phyloP scores from a whole-genome alignment of 2,113 vertebrate species.

The Aspiorhynchus laticeps region DNA sequence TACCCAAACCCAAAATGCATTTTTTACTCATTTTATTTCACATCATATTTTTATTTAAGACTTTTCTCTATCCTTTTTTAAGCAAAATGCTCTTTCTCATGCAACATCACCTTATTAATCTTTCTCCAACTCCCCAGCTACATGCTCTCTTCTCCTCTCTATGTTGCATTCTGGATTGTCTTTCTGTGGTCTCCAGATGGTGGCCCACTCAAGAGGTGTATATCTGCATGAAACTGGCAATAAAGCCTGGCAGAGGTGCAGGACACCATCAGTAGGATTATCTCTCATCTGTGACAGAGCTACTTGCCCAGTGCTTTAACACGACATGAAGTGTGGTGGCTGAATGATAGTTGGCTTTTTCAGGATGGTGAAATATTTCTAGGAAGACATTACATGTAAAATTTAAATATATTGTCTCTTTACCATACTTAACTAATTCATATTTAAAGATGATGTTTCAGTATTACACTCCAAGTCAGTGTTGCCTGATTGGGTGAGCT shows the following conservation, averaged over 20 bases:
- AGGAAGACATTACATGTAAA: background rate
- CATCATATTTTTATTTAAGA: background rate
- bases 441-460: background rate
- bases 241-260: constrained; percentile 14
- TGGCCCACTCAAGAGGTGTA: constrained; percentile 9
- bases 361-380: background rate
- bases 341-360: background rate
- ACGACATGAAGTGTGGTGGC: background rate
- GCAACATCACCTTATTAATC: background rate
- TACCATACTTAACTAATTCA: background rate
- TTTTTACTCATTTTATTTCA: background rate
- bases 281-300: constrained; percentile 5
- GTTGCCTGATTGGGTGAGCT: background rate
- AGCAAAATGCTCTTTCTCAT: background rate
- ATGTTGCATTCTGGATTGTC: background rate
- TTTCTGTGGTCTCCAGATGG: constrained; percentile 1
- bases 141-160: background rate
- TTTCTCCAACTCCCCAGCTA: background rate
- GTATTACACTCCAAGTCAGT: background rate
- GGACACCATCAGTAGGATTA: constrained; percentile 9
- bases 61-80: background rate
- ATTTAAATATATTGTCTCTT: background rate
- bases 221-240: background rate
- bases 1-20: background rate
- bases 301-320: background rate